Conservation (phyloP, 2,797 vertebrate species). For the Anisognathus igniventris region DNA sequence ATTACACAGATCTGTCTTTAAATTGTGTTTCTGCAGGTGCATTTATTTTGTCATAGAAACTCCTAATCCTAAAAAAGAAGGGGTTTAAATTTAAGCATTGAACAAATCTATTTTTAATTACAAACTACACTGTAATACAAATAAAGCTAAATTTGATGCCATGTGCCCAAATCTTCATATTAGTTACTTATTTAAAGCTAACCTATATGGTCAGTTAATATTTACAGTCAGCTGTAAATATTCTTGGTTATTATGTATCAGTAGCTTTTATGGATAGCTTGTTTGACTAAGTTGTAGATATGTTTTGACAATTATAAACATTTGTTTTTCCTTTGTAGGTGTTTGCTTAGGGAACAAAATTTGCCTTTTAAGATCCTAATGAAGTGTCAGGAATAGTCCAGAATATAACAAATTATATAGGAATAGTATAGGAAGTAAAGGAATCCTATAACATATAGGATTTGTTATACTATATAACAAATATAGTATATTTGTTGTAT, state of each 20-base stretch:
- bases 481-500: background rate
- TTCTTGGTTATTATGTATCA: background rate
- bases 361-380: constrained; percentile 32
- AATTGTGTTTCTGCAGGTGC: constrained; percentile 22
- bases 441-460: background rate
- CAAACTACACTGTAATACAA: constrained; percentile 31
- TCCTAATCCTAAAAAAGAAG: background rate
- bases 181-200: constrained; percentile 52
- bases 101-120: constrained; percentile 22
- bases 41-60: constrained; percentile 15
- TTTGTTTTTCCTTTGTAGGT: background rate
- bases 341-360: constrained; percentile 25
- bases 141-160: constrained; percentile 43
- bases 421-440: background rate
- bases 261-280: constrained; percentile 29
- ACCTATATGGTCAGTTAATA: background rate
- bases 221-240: constrained; percentile 17
- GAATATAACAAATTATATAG: background rate
- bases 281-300: background rate
- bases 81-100: constrained; percentile 1
- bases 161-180: background rate
- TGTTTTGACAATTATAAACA: constrained; percentile 8
- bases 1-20: background rate
- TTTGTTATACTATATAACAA: background rate
- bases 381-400: background rate